Percentiles rank a stretch among this genome's conserved stretches.
Conservation (phyloP, 2,797 vertebrate genomes). For the Amphiprion clarkii region DNA sequence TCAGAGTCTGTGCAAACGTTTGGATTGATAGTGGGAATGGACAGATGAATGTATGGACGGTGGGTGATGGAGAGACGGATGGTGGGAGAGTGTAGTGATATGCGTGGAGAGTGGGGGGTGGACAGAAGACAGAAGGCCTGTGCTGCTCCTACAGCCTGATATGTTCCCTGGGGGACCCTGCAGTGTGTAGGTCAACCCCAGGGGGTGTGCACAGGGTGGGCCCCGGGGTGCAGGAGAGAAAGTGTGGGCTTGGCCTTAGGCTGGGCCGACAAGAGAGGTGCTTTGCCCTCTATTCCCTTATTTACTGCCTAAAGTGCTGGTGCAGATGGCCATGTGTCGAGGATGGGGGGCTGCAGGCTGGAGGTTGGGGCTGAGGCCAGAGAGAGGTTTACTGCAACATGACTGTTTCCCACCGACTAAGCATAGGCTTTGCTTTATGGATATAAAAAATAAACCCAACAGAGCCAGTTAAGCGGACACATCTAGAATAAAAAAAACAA, state of each 20-base stretch:
- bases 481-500: neutral
- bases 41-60: slow-evolving; percentile 62
- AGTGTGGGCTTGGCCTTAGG: slow-evolving; percentile 68
- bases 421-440: slow-evolving; percentile 6
- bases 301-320: slow-evolving; percentile 78
- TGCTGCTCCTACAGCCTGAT: slow-evolving; percentile 42
- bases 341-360: slow-evolving; percentile 56
- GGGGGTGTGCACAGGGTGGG: slow-evolving; percentile 63
- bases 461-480: neutral
- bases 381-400: slow-evolving; percentile 26
- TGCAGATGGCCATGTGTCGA: slow-evolving; percentile 81
- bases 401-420: slow-evolving; percentile 11
- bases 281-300: slow-evolving; percentile 59
- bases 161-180: slow-evolving; percentile 60
- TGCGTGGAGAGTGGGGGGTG: slow-evolving; percentile 31
- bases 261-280: slow-evolving; percentile 52
- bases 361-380: slow-evolving; percentile 34
- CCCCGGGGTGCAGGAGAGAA: slow-evolving; percentile 61
- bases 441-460: neutral
- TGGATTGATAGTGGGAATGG: slow-evolving; percentile 40
- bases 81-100: slow-evolving; percentile 48
- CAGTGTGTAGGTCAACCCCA: slow-evolving; percentile 64
- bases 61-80: slow-evolving; percentile 52
- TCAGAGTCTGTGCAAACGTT: slow-evolving; percentile 23
- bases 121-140: slow-evolving; percentile 73